Base-by-base conservation (phyloP, 2,888 invertebrate genomes). In the Entomobrya multifasciata region DNA sequence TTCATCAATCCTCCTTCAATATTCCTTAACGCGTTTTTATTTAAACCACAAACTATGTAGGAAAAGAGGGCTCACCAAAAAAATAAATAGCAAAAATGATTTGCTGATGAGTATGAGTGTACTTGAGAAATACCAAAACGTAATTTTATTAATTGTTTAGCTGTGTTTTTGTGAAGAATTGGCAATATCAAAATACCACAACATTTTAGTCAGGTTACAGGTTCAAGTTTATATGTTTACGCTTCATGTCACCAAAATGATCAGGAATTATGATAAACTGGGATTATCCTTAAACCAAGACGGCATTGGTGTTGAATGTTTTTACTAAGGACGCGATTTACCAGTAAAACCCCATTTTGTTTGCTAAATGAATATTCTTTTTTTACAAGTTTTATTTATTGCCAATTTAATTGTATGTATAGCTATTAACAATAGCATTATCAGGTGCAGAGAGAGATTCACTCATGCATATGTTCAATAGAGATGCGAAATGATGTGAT, bases 191-290 rank as follows among this genome's bases (percentile, higher is more conserved):
- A 22, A 6, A 25, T 10, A n/a, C 15, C 2, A 3, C n/a, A n/a
- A n/a, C n/a, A n/a, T n/a, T n/a, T n/a, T 15, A 60, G 60, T 60
- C 30, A 27, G 60, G 60, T 60, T 30, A 27, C 27, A 25, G 27
- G 60, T 27, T 60, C 11, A 60, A 1, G 60, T 60, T 60, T 60
- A 15, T 5, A 1, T n/a, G 60, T 25, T 15, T 27, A 22, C 27
- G 60, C 60, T 60, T 60, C 60, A 60, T 60, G 60, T 27, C 60
- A 60, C 60, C n/a, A n/a, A n/a, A 60, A 25, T 0, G 60, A 60
- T 60, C 60, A 27, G 11, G 1, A 20, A 10, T 17, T 57, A 6
- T 22, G 55, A 57, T 57, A 57, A 57, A 4, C n/a, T 5, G 20
- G n/a, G 13, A 11, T 49, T 11, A 49, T 4, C 11, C 1, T 27